Evolutionary conservation across 64 coral and sea anemone genomes (phyloP).

Genomic region (Stichodactyla mertensii): DNA sequence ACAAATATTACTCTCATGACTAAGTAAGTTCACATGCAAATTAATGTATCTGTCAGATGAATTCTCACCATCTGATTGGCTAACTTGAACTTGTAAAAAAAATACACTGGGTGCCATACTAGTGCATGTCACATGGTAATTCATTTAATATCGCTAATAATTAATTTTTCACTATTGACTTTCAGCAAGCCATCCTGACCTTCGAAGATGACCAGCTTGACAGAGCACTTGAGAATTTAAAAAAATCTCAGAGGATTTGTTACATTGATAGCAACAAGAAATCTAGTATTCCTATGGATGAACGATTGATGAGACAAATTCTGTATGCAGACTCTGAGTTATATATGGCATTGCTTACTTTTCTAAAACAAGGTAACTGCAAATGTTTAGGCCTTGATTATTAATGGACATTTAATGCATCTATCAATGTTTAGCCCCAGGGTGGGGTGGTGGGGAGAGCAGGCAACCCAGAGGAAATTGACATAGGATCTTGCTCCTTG

Average conservation of each 20-base stretch:
- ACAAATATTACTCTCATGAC: too few relatives aligned
- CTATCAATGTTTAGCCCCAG: too few relatives aligned
- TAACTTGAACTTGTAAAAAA: too few relatives aligned
- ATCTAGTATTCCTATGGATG: conserved; percentile 46
- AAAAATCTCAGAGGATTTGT: conserved; percentile 73
- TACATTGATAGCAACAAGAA: conserved; percentile 66
- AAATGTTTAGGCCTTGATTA: background rate
- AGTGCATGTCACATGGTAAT: too few relatives aligned
- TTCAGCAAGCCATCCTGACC: conserved; percentile 87
- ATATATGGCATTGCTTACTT: conserved; percentile 92
- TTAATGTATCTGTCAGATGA: too few relatives aligned
- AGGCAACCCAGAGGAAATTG: too few relatives aligned
- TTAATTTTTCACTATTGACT: background rate
- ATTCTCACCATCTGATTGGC: too few relatives aligned
- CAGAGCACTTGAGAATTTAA: conserved; percentile 80
- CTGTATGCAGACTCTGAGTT: conserved; percentile 89
- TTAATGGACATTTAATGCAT: too few relatives aligned
- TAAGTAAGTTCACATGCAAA: too few relatives aligned
- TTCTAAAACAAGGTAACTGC: conserved; percentile 87
- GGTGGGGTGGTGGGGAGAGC: too few relatives aligned
- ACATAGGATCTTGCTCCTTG: too few relatives aligned
- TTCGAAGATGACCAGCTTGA: conserved; percentile 95
- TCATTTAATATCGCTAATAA: background rate
- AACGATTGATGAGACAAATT: conserved; percentile 83
- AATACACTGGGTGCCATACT: too few relatives aligned